Percentiles rank a stretch among this genome's conserved stretches.
These are phyloP conservation scores for Sipunculus nudus DNA, from an alignment of 2,888 invertebrate genomes.

Conservation along the genomic window DNA sequence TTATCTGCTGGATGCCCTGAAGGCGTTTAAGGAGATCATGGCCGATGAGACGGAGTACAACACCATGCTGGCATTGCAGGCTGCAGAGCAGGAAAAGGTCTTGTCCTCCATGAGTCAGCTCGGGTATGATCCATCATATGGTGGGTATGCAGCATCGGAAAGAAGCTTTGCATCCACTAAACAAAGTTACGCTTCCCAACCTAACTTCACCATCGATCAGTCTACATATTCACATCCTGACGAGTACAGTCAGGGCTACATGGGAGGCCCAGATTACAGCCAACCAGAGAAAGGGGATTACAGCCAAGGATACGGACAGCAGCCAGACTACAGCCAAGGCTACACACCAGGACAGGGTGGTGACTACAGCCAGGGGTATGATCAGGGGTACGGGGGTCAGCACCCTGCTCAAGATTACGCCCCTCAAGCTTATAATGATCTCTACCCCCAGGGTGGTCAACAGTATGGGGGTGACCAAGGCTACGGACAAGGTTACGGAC, in stretches of 20 bases:
- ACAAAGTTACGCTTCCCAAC: no score
- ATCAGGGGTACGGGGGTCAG: no score
- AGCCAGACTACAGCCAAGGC: not conserved
- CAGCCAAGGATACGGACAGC: constrained; percentile 14
- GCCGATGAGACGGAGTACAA: constrained; percentile 33
- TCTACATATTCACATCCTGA: no score
- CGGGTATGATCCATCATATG: not conserved
- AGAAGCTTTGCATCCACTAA: constrained; percentile 9
- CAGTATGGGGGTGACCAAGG: not conserved
- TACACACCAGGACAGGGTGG: not conserved
- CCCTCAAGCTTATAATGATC: not conserved
- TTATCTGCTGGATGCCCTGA: constrained; percentile 34
- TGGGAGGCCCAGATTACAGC: no score
- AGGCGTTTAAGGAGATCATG: constrained; percentile 32
- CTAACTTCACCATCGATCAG: no score
- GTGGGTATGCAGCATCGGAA: not conserved
- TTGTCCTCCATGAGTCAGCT: constrained; percentile 1
- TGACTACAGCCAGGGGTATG: no score
- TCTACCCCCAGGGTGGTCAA: not conserved
- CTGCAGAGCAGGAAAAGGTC: constrained; percentile 18
- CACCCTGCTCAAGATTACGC: no score
- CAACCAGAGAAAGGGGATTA: no score
- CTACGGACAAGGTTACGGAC: constrained; percentile 1
- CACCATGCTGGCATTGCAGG: constrained; percentile 32
- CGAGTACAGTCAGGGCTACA: no score